phyloP scores from a whole-genome alignment of 2,888 invertebrate species.

The Drosophila buzzatii region DNA sequence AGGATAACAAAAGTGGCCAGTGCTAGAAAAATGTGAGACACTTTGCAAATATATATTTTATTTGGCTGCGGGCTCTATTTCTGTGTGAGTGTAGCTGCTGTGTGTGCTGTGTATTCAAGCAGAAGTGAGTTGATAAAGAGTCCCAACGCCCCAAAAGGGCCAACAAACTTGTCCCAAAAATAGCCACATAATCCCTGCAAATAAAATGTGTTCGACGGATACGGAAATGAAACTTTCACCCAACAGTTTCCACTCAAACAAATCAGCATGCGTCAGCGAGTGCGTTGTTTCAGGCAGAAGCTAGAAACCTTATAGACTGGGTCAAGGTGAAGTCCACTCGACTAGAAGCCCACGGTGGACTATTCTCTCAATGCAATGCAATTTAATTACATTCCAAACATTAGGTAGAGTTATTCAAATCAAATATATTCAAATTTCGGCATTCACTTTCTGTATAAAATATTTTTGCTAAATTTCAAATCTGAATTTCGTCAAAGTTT shows the following conservation, averaged over 20 bases:
- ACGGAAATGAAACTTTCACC: slow-evolving; percentile 28
- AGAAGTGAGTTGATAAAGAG: slow-evolving; percentile 64
- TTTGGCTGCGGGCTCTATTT: slow-evolving; percentile 38
- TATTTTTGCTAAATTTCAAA: neutral
- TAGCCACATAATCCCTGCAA: slow-evolving; percentile 33
- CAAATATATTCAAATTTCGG: neutral
- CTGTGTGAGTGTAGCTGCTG: slow-evolving; percentile 2
- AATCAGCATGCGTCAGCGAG: slow-evolving; percentile 31
- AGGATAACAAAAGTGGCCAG: slow-evolving; percentile 32
- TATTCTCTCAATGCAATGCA: neutral
- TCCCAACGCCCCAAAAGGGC: slow-evolving; percentile 20
- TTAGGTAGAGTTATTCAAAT: neutral
- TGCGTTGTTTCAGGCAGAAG: slow-evolving; percentile 26
- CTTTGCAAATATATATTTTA: slow-evolving; percentile 26
- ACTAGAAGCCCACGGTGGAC: neutral
- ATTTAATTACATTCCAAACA: neutral
- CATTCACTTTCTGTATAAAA: neutral
- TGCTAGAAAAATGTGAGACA: slow-evolving; percentile 13
- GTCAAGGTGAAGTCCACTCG: neutral
- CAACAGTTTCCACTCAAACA: neutral
- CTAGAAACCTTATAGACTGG: neutral
- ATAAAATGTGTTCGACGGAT: slow-evolving; percentile 24
- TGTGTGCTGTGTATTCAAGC: slow-evolving; percentile 59
- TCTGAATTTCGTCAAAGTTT: neutral
- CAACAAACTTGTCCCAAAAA: slow-evolving; percentile 23